Evolutionary conservation across 2,113 vertebrate species (phyloP), one percentile per base, ranked within the genome.

Genomic region (Poecilia latipinna): DNA sequence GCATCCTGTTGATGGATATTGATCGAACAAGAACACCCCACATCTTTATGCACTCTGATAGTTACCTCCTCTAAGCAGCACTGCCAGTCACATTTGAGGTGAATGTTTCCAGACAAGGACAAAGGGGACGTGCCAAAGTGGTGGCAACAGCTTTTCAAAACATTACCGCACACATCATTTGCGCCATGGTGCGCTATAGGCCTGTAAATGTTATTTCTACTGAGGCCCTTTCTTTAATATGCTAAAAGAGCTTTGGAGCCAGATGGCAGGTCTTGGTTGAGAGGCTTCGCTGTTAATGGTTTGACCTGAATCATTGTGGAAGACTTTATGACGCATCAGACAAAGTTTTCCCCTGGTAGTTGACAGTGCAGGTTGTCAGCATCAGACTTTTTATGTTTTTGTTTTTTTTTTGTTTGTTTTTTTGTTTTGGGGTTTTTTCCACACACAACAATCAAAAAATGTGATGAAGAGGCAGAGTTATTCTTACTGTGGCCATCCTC

Each of bases 401-500:
- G 1, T 1, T 29, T 29, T 29, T 29, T 3, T 29, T 29, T 29
- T 29, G 29, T 29, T 29, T 29, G 29, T 44, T 17, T 44, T 44
- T 17, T 44, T 44, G 31, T 32, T 32, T 32, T 32, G 31, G 32
- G 32, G 10, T 12, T 12, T 37, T 54, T 8, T 17, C 17, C 22
- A 8, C 7, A 17, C 51, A n/a, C 76, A 75, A 81, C 82, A 82
- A 75, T 78, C 4, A 72, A 83, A 83, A 81, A 88, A 87, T 84
- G 86, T 84, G 85, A 88, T 90, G 84, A 90, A 86, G 76, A 78
- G 72, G 81, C 91, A 84, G 83, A 88, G 80, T 87, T 91, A 90
- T 91, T 89, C 86, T 86, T 77, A 79, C 86, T 75, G 68, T 22
- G 77, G 87, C 76, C 82, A 74, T 87, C 78, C 66, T 82, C 61